Evolutionary conservation across 2,113 vertebrate genomes (phyloP).

Genomic region (Puntigrus tetrazona): DNA sequence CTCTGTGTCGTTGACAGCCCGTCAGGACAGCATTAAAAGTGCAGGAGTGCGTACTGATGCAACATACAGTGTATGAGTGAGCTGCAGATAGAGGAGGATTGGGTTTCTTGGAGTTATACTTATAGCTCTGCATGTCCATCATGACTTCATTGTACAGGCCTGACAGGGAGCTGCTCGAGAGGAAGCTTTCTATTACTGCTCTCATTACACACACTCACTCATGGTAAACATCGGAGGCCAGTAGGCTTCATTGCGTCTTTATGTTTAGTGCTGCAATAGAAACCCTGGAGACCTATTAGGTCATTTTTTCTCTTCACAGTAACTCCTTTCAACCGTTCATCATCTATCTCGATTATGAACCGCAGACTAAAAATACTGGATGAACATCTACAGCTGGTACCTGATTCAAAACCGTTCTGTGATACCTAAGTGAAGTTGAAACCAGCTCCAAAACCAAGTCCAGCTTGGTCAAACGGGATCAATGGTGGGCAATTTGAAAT

Average conservation of each 20-base stretch:
- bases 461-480: background rate
- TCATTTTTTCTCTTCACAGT: background rate
- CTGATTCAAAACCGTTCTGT: background rate
- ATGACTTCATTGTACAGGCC: constrained; percentile 27
- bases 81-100: constrained; percentile 18
- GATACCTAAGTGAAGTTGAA: background rate
- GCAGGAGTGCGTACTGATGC: constrained; percentile 25
- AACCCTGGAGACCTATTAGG: background rate
- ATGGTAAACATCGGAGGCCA: background rate
- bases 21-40: constrained; percentile 49
- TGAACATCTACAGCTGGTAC: background rate
- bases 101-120: constrained; percentile 25
- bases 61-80: constrained; percentile 11
- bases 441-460: background rate
- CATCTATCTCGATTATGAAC: background rate
- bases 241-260: background rate
- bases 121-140: constrained; percentile 24
- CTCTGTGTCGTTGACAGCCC: constrained; percentile 31
- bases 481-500: background rate
- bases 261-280: background rate
- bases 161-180: background rate
- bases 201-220: constrained; percentile 14
- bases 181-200: constrained; percentile 25
- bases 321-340: background rate
- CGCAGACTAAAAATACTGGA: background rate